These are phyloP conservation scores for Ormyrus pomaceus DNA, from an alignment of 2,888 invertebrate species.

Conservation along the genomic window DNA sequence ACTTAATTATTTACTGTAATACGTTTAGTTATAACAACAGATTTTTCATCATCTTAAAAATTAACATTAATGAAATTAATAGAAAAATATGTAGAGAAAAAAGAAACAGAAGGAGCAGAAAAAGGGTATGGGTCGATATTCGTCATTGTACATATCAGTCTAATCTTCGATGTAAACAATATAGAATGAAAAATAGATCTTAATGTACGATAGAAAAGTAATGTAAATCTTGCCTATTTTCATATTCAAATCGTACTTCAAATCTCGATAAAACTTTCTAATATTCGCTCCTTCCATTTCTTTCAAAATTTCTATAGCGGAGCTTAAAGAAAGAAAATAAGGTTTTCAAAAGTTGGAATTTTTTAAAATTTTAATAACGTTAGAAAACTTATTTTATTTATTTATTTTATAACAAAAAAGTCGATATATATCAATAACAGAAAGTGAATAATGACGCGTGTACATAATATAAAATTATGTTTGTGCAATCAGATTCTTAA, in stretches of 20 bases:
- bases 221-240: constrained; percentile 69
- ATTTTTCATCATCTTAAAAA: background rate
- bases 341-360: constrained; percentile 33
- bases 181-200: constrained; percentile 57
- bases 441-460: background rate
- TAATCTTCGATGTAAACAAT: constrained; percentile 54
- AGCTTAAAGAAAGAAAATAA: background rate
- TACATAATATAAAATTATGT: constrained; percentile 21
- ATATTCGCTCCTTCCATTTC: constrained; percentile 16
- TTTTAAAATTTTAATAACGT: constrained; percentile 33
- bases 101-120: constrained; percentile 52
- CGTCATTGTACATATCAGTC: constrained; percentile 70
- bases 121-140: constrained; percentile 53
- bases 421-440: background rate
- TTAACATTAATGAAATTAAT: constrained; percentile 21
- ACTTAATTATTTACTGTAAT: too few species aligned
- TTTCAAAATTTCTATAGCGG: background rate
- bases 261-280: constrained; percentile 10
- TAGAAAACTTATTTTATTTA: constrained; percentile 2
- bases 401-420: constrained; percentile 6
- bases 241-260: constrained; percentile 60
- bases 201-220: constrained; percentile 60
- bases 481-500: background rate
- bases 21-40: too few species aligned
- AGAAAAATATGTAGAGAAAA: constrained; percentile 26